These are phyloP conservation scores for Pterophyllum scalare DNA, from an alignment of 2,113 vertebrate genomes.

Conservation along the genomic window DNA sequence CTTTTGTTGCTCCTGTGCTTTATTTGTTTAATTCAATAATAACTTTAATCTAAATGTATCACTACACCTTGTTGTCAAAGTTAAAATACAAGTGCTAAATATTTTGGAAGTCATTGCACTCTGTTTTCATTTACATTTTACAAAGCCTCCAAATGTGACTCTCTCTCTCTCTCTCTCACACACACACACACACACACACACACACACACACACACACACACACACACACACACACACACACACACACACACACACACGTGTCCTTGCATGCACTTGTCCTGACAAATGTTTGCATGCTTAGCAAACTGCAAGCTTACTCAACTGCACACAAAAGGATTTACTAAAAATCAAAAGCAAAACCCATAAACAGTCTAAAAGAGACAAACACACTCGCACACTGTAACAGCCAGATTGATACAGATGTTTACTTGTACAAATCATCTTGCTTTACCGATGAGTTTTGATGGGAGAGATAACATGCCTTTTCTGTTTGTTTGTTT, in stretches of 20 bases:
- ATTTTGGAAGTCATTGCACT: too few species aligned
- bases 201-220: too few species aligned
- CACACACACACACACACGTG: not conserved
- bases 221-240: too few species aligned
- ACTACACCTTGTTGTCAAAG: too few species aligned
- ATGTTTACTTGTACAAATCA: not conserved
- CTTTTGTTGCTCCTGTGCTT: too few species aligned
- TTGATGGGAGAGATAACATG: not conserved
- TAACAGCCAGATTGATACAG: not conserved
- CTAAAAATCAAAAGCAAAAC: not conserved
- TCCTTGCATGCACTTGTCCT: not conserved
- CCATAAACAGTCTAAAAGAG: not conserved
- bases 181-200: not conserved
- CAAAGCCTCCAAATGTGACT: too few species aligned
- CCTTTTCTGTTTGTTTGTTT: not conserved
- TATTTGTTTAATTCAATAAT: too few species aligned
- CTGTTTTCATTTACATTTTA: too few species aligned
- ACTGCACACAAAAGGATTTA: not conserved
- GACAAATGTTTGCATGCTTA: not conserved
- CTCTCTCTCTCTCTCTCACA: too few species aligned
- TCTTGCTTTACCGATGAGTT: not conserved
- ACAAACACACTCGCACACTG: not conserved
- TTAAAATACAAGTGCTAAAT: too few species aligned
- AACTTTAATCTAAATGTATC: too few species aligned
- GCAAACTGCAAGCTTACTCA: slow-evolving; percentile 2